Evolutionary conservation across 2,797 vertebrate genomes (phyloP).

Genomic region (Sebastes miniatus): DNA sequence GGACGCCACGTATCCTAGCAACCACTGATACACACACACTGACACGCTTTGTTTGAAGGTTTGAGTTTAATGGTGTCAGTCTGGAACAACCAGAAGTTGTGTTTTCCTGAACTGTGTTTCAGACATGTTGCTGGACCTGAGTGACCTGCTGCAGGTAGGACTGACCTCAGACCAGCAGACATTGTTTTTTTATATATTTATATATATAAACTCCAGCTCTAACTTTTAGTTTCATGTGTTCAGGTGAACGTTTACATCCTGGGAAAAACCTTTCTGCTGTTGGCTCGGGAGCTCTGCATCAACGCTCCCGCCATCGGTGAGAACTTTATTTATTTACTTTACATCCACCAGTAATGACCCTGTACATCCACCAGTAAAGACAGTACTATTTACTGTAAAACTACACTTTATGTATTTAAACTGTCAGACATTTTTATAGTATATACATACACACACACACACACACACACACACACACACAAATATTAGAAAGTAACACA

Average conservation of each 20-base stretch:
- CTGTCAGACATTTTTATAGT: too few species aligned
- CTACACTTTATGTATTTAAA: not conserved
- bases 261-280: slow-evolving; percentile 95
- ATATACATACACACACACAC: too few species aligned
- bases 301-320: slow-evolving; percentile 98
- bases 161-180: not conserved
- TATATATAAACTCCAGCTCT: not conserved
- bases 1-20: slow-evolving; percentile 96
- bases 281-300: slow-evolving; percentile 97
- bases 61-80: not conserved
- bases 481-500: too few species aligned
- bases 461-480: too few species aligned
- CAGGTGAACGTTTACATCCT: slow-evolving; percentile 98
- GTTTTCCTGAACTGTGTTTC: slow-evolving; percentile 62
- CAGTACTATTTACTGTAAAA: not conserved
- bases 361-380: too few species aligned
- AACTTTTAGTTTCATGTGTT: slow-evolving; percentile 22
- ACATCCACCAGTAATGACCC: too few species aligned
- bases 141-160: slow-evolving; percentile 95
- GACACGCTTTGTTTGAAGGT: not conserved
- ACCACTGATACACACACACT: not conserved
- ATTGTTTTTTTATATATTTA: not conserved
- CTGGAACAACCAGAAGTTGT: not conserved
- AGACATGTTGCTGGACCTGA: slow-evolving; percentile 98
- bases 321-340: not conserved